These are phyloP conservation scores for Bombus waltoni DNA, from an alignment of 1,140 invertebrate genomes.

Conservation along the genomic window DNA sequence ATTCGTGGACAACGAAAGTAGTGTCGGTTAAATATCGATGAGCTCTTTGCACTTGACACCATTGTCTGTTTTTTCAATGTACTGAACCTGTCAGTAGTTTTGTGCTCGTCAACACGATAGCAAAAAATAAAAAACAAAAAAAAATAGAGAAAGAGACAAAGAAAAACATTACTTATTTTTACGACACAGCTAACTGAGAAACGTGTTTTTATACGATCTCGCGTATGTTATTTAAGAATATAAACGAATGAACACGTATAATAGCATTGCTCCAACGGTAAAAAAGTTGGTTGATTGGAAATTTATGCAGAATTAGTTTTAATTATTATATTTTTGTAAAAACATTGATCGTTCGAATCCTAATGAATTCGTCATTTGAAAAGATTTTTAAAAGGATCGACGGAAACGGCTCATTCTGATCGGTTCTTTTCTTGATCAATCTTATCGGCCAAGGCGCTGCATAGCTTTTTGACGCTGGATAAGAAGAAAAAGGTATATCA, in stretches of 20 bases:
- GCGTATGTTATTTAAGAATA: background rate
- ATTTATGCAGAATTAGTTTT: background rate
- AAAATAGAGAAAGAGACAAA: background rate
- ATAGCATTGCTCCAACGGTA: background rate
- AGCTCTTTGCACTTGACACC: conserved; percentile 26
- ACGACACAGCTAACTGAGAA: background rate
- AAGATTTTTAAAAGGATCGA: background rate
- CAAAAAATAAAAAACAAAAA: background rate
- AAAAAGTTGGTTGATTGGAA: background rate
- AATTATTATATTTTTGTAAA: background rate
- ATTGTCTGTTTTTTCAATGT: background rate
- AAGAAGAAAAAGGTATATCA: conserved; percentile 24
- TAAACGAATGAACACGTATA: background rate
- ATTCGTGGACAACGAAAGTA: conserved; percentile 49
- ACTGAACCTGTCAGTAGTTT: background rate
- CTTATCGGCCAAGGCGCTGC: conserved; percentile 7
- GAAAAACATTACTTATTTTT: conserved; percentile 21
- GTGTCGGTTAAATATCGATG: conserved; percentile 40
- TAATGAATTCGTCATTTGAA: conserved; percentile 4
- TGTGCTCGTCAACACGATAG: background rate
- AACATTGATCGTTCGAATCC: background rate
- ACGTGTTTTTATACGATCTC: conserved; percentile 6
- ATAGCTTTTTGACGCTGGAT: background rate
- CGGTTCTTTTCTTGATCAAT: background rate
- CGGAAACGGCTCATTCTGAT: conserved; percentile 10